A percentile compares a stretch with the other conserved stretches of the same genome.
phyloP scores from a whole-genome alignment of 2,113 vertebrate species.

The Ochotona curzoniae region DNA sequence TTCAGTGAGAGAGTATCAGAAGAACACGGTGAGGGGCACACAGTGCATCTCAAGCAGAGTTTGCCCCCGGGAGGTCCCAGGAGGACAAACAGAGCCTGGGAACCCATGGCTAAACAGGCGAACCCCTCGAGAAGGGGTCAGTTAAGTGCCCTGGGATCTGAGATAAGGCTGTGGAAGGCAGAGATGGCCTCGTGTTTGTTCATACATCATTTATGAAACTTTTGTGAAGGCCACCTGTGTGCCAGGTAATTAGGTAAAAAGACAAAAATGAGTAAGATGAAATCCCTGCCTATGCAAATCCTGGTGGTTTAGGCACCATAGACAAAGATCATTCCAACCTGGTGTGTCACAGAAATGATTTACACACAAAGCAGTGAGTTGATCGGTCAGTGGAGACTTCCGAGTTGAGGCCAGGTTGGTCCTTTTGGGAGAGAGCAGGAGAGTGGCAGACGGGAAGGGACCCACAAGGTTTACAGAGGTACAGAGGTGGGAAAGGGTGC shows the following conservation, averaged over 20 bases:
- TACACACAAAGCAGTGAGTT: conserved; percentile 2
- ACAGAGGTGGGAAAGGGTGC: background rate
- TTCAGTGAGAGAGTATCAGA: background rate
- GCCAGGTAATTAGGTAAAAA: conserved; percentile 22
- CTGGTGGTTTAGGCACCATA: background rate
- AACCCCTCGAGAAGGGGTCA: background rate
- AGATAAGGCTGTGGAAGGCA: background rate
- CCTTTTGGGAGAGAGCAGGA: background rate
- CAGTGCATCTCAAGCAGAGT: background rate
- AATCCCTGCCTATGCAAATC: background rate
- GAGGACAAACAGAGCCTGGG: background rate
- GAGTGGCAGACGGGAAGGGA: background rate
- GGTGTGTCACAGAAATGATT: background rate
- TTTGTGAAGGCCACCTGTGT: background rate
- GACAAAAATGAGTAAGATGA: background rate
- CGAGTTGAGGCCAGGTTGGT: background rate
- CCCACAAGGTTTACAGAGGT: background rate
- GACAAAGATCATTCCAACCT: background rate
- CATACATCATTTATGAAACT: background rate
- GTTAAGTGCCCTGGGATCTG: background rate
- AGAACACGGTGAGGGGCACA: too few species aligned
- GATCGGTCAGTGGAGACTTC: background rate
- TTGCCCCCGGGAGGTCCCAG: background rate
- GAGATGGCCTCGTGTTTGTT: background rate
- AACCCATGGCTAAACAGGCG: background rate